Percentiles rank a stretch among this genome's conserved stretches.
phyloP scores from a whole-genome alignment of 1,140 invertebrate genomes.

The Drosophila asahinai region DNA sequence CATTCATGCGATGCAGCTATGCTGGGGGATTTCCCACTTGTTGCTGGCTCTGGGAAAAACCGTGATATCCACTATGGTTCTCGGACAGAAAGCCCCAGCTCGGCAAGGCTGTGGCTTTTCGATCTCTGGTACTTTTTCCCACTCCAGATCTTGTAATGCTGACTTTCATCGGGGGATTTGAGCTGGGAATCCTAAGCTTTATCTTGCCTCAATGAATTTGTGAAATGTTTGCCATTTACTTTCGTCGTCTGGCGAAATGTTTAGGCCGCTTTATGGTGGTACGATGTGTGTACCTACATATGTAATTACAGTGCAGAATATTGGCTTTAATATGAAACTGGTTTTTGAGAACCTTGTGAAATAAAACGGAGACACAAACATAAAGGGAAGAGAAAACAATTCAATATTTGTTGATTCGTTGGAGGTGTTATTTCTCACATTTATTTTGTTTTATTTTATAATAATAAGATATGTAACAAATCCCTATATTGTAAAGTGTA shows the following conservation, averaged over 20 bases:
- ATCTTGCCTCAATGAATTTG: slow-evolving; percentile 1
- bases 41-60: slow-evolving; percentile 14
- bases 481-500: too few species aligned
- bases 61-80: slow-evolving; percentile 18
- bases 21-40: slow-evolving; percentile 33
- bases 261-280: neutral
- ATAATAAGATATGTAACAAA: too few species aligned
- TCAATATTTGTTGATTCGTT: neutral
- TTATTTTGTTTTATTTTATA: too few species aligned
- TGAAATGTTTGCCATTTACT: slow-evolving; percentile 11
- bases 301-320: slow-evolving; percentile 7
- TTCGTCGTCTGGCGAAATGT: slow-evolving; percentile 33
- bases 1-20: slow-evolving; percentile 20
- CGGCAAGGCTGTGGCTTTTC: neutral
- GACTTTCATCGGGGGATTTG: neutral
- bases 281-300: slow-evolving; percentile 1
- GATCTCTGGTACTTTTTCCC: slow-evolving; percentile 11
- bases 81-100: slow-evolving; percentile 25
- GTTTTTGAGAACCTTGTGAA: slow-evolving; percentile 17
- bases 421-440: neutral
- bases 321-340: slow-evolving; percentile 3
- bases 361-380: neutral
- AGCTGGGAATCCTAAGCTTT: neutral
- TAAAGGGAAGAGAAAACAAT: neutral
- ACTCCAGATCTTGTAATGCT: neutral